A percentile compares a stretch with the other conserved stretches of the same genome.
These are phyloP conservation scores for Hirtodrosophila duncani DNA, from an alignment of 2,888 invertebrate species.

Conservation along the genomic window DNA sequence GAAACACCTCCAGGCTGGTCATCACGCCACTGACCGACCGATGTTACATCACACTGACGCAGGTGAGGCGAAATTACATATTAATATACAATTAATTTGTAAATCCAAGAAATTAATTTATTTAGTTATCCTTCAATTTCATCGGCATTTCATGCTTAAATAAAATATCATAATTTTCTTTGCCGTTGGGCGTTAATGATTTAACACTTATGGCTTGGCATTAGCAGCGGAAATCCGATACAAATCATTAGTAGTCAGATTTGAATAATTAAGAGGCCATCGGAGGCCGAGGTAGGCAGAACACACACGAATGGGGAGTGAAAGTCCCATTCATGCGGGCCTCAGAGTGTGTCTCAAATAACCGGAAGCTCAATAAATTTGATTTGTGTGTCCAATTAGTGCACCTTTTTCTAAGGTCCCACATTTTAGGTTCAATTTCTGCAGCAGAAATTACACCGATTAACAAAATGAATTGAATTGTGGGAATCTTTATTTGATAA, in stretches of 20 bases:
- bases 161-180: slow-evolving; percentile 10
- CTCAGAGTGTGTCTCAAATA: slow-evolving; percentile 4
- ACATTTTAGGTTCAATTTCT: slow-evolving; percentile 10
- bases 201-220: too few species aligned
- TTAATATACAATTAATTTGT: slow-evolving; percentile 3
- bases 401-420: slow-evolving; percentile 6
- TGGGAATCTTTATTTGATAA: too few species aligned
- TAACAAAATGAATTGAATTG: not conserved
- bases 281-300: too few species aligned
- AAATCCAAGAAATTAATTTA: too few species aligned
- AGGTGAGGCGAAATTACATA: slow-evolving; percentile 79
- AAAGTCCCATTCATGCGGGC: not conserved
- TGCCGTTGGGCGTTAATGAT: slow-evolving; percentile 28
- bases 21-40: slow-evolving; percentile 97
- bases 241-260: slow-evolving; percentile 13
- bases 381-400: slow-evolving; percentile 25
- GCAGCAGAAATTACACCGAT: slow-evolving; percentile 9
- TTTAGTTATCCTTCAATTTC: too few species aligned
- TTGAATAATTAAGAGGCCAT: slow-evolving; percentile 38
- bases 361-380: slow-evolving; percentile 34
- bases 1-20: slow-evolving; percentile 94
- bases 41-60: slow-evolving; percentile 96
- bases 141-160: too few species aligned
- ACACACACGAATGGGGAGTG: not conserved
- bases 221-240: slow-evolving; percentile 33